Base-by-base conservation (phyloP, 2,888 invertebrate genomes). In the Aplocera efformata region DNA sequence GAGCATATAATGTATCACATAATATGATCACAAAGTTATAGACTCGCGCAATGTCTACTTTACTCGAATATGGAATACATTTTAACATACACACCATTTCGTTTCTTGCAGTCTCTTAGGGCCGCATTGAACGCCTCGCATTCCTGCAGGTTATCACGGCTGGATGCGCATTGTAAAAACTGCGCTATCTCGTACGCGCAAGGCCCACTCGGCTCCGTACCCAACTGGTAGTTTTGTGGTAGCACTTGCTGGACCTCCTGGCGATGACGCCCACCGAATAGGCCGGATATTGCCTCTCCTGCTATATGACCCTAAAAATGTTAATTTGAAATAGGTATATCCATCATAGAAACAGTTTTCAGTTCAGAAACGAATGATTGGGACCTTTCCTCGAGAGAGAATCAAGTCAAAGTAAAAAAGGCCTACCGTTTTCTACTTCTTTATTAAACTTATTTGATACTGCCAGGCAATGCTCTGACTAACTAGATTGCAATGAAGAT, bases 51-150 rank as follows among this genome's bases (percentile, higher is more conserved):
- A 17, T 2, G 13, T 2, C 2, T 3, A 17, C 6, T 10, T 35
- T 5, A 28, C 34, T 31, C 34, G 32, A n/a, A n/a, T n/a, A n/a
- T n/a, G n/a, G n/a, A n/a, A n/a, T n/a, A n/a, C n/a, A n/a, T n/a
- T n/a, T n/a, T n/a, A n/a, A n/a, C n/a, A n/a, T n/a, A 75, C 78
- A 29, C 74, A 93, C 96, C 91, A 80, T 95, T 91, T 53, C 92
- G 89, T 56, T 90, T 72, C 81, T 96, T 97, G 93, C 99, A 99
- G 71, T 98, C 96, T 67, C 94, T 92, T 45, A 99, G 90, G 20
- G 98, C 98, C 71, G 98, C 97, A 69, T 97, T 98, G 79, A 98
- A 99, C 32, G 96, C 97, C 69, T 96, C 93, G 79, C 99, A 99
- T 28, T 98, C 89, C 3, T 94, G 90, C 47, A 99, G 78, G 75